Evolutionary conservation across 2,113 vertebrate genomes (phyloP), one percentile per base, ranked within the genome.

Genomic region (Macroglossus sobrinus): DNA sequence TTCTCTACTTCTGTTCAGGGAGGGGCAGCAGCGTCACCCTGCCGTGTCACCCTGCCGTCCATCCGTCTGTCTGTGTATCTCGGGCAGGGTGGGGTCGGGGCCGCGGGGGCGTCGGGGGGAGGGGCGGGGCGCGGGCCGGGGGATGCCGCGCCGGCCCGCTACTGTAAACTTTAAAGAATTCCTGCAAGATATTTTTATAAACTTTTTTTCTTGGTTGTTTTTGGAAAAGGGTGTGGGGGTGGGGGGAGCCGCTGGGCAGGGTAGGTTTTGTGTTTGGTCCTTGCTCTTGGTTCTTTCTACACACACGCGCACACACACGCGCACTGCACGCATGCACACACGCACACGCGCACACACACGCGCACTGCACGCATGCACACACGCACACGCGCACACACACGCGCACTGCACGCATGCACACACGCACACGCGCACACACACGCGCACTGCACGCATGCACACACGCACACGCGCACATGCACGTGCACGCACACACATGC

Each of bases 121-220:
- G 93, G 75, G 97, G 97, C 93, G 97, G 97, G 98, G 97, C 97
- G 97, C 98, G 75, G 96, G 97, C 97, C 84, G 97, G 94, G 35
- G 50, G 85, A 3, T 43, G 79, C 85, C 94, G 97, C 96, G 96
- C 98, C 92, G 98, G 98, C 35, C 96, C 98, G 98, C 98, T 99
- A 99, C 98, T 99, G 98, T 99, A 98, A 99, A 98, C 98, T 99
- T 99, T 98, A 99, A 98, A 99, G 97, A 99, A 98, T 98, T 98
- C 98, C 98, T 98, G 98, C 98, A 97, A 98, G 99, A 99, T 99
- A 99, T 99, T 99, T 99, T 99, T 99, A 98, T 99, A 99, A 99
- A 98, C 95, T 98, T 98, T 98, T 99, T 98, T 97, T 97, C 98
- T 98, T 88, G 95, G 96, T 98, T 95, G 91, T 98, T 98, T 98